Conservation (phyloP, 2,113 vertebrate genomes). For the Etheostoma cragini region DNA sequence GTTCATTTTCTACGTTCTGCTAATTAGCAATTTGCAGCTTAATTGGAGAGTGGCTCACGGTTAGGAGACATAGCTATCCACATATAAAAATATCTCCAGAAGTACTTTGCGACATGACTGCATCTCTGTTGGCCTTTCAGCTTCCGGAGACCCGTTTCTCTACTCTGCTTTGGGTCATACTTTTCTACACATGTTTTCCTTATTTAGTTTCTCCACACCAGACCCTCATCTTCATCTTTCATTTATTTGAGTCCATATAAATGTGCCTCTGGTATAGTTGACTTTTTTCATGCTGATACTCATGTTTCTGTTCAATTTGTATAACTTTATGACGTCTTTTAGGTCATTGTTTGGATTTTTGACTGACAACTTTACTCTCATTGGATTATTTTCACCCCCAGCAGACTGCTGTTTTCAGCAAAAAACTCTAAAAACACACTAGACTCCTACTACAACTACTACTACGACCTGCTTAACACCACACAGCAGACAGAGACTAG, state of each 20-base stretch:
- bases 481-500: background rate
- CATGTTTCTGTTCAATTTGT: background rate
- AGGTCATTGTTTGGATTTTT: background rate
- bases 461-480: background rate
- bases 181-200: background rate
- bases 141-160: conserved; percentile 9
- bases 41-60: conserved; percentile 85
- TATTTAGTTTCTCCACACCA: conserved; percentile 17
- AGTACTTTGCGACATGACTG: conserved; percentile 61
- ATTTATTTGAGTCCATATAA: background rate
- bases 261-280: background rate
- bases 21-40: conserved; percentile 90
- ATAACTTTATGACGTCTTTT: background rate
- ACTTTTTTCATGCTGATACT: background rate
- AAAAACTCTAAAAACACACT: background rate
- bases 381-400: background rate
- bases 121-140: conserved; percentile 32
- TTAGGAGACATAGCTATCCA: conserved; percentile 83
- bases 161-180: background rate
- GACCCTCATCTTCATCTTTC: background rate
- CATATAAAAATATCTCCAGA: conserved; percentile 83
- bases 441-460: too few relatives aligned
- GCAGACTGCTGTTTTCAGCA: background rate
- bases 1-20: conserved; percentile 85
- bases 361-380: background rate